phyloP scores from a whole-genome alignment of 2,888 invertebrate species.

The Pyrochroa serraticornis region DNA sequence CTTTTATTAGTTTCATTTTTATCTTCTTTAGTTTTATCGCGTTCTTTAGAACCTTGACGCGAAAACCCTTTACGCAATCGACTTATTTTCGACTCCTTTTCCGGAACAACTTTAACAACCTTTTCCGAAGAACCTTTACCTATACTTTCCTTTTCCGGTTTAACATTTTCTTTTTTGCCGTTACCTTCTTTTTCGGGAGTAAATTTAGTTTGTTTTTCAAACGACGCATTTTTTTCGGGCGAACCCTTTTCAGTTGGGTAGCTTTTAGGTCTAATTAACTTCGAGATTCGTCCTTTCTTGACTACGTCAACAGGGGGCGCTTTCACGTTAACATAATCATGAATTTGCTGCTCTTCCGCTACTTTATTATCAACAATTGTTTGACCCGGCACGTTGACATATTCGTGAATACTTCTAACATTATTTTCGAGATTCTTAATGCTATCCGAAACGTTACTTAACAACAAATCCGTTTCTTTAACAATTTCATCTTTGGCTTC shows the following conservation, averaged over 20 bases:
- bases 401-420: conserved; percentile 46
- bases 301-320: conserved; percentile 26
- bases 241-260: conserved; percentile 55
- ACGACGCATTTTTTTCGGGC: conserved; percentile 55
- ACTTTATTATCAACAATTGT: conserved; percentile 10
- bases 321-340: conserved; percentile 49
- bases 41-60: conserved; percentile 41
- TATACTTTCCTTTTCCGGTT: too few species aligned
- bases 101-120: conserved; percentile 57
- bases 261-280: conserved; percentile 63
- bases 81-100: conserved; percentile 65
- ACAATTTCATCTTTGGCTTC: conserved; percentile 9
- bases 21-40: conserved; percentile 44
- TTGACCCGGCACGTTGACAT: conserved; percentile 42
- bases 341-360: conserved; percentile 29
- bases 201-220: background rate
- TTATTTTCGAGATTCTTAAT: conserved; percentile 50
- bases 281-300: conserved; percentile 57
- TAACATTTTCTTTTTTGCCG: background rate
- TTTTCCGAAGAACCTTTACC: conserved; percentile 1
- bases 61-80: conserved; percentile 46
- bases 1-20: conserved; percentile 46
- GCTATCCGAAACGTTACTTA: conserved; percentile 48
- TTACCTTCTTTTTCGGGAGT: conserved; percentile 7
- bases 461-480: conserved; percentile 44